A percentile compares a stretch with the other conserved stretches of the same genome.
phyloP scores from a whole-genome alignment of 1,140 invertebrate genomes.

The Diabrotica virgifera region DNA sequence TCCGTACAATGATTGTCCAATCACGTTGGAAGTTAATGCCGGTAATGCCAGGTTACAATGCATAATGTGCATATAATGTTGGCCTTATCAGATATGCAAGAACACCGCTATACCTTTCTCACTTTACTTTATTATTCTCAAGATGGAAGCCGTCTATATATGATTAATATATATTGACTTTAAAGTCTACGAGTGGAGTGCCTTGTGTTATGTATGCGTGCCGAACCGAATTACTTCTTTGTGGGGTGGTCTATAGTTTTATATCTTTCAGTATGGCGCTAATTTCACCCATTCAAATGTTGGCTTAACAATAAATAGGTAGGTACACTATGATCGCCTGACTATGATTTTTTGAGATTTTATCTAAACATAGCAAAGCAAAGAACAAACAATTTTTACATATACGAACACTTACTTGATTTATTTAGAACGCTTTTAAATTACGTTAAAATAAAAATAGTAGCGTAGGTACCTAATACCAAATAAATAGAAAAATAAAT shows the following conservation, averaged over 20 bases:
- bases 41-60: slow-evolving; percentile 39
- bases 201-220: not conserved
- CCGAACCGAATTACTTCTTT: not conserved
- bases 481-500: no score
- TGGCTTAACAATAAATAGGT: no score
- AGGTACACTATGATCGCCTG: no score
- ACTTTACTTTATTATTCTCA: slow-evolving; percentile 29
- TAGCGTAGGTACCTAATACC: no score
- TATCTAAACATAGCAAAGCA: no score
- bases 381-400: no score
- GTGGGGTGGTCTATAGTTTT: not conserved
- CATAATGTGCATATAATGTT: slow-evolving; percentile 35
- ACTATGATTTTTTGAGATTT: no score
- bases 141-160: slow-evolving; percentile 36
- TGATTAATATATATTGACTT: slow-evolving; percentile 27
- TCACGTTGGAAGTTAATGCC: slow-evolving; percentile 28
- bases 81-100: slow-evolving; percentile 24
- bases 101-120: slow-evolving; percentile 10
- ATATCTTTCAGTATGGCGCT: not conserved
- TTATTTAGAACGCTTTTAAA: no score
- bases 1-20: slow-evolving; percentile 41
- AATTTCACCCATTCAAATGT: no score
- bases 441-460: no score
- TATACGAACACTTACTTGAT: no score
- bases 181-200: slow-evolving; percentile 6